These are phyloP conservation scores for Endotricha flammealis DNA, from an alignment of 2,888 invertebrate species.

Conservation along the genomic window DNA sequence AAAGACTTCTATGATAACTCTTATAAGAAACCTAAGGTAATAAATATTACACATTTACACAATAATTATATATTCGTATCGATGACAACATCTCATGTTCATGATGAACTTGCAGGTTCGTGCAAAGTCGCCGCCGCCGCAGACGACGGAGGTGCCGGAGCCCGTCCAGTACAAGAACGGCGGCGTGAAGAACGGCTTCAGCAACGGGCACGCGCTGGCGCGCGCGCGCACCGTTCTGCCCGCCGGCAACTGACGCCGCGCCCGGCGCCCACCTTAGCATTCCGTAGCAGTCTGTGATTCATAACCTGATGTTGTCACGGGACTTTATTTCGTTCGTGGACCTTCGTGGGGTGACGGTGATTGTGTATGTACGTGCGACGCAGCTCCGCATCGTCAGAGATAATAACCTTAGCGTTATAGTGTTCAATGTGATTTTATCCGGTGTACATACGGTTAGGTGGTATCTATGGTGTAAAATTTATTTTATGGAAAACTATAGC, in stretches of 20 bases:
- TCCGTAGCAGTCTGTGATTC: constrained; percentile 51
- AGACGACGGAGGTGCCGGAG: constrained; percentile 41
- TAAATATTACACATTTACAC: no score
- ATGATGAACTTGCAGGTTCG: constrained; percentile 37
- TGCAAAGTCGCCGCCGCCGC: constrained; percentile 40
- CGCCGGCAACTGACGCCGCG: constrained; percentile 64
- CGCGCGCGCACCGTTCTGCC: constrained; percentile 65
- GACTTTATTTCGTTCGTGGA: constrained; percentile 29
- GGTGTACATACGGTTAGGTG: constrained; percentile 68
- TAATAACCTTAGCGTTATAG: constrained; percentile 33
- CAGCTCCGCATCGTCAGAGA: constrained; percentile 9
- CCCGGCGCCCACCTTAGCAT: constrained; percentile 32
- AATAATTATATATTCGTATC: constrained; percentile 1
- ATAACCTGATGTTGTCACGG: constrained; percentile 30
- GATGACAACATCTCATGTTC: not conserved
- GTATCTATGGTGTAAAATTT: constrained; percentile 71
- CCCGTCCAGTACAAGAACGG: constrained; percentile 50
- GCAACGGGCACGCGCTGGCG: constrained; percentile 47
- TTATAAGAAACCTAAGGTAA: constrained; percentile 71
- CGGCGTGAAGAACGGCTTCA: constrained; percentile 54
- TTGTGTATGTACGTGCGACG: constrained; percentile 14
- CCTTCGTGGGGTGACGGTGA: constrained; percentile 27
- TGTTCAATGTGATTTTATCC: constrained; percentile 67
- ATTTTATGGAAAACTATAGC: constrained; percentile 59
- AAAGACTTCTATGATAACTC: constrained; percentile 94